Conservation (phyloP, 2,888 invertebrate species). For the Tachystola acroxantha region DNA sequence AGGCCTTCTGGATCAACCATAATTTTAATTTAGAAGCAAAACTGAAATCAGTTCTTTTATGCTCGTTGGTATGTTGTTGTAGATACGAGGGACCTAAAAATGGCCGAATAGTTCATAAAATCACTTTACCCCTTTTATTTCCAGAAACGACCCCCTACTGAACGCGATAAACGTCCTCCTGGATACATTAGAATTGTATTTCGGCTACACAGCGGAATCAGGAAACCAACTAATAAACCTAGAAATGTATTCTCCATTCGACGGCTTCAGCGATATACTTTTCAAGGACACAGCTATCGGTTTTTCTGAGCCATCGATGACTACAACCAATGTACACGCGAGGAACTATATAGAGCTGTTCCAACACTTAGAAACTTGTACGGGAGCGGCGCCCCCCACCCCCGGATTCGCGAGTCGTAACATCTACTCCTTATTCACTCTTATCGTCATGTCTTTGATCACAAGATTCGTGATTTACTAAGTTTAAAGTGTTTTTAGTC, state of each 20-base stretch:
- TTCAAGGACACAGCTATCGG: constrained; percentile 81
- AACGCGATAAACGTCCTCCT: constrained; percentile 55
- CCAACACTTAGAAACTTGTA: constrained; percentile 55
- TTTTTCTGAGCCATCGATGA: constrained; percentile 57
- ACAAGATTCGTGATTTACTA: constrained; percentile 37
- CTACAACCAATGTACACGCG: constrained; percentile 51
- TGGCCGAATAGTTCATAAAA: no score
- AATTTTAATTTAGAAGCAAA: no score
- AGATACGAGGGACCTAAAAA: no score
- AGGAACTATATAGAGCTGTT: constrained; percentile 78
- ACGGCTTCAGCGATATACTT: constrained; percentile 69
- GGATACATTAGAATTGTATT: constrained; percentile 65
- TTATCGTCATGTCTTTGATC: constrained; percentile 36
- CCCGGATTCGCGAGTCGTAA: constrained; percentile 30
- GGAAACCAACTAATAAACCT: constrained; percentile 58
- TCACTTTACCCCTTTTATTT: constrained; percentile 8
- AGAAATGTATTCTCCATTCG: constrained; percentile 79
- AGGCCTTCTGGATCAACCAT: no score
- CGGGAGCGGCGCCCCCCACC: constrained; percentile 31
- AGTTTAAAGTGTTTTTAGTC: no score
- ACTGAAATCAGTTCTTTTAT: no score
- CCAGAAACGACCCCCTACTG: constrained; percentile 47
- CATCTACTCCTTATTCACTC: constrained; percentile 38
- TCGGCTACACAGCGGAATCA: constrained; percentile 63
- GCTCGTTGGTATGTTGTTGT: no score